Conservation (phyloP, 1,140 invertebrate species). For the Ridgeia piscesae region DNA sequence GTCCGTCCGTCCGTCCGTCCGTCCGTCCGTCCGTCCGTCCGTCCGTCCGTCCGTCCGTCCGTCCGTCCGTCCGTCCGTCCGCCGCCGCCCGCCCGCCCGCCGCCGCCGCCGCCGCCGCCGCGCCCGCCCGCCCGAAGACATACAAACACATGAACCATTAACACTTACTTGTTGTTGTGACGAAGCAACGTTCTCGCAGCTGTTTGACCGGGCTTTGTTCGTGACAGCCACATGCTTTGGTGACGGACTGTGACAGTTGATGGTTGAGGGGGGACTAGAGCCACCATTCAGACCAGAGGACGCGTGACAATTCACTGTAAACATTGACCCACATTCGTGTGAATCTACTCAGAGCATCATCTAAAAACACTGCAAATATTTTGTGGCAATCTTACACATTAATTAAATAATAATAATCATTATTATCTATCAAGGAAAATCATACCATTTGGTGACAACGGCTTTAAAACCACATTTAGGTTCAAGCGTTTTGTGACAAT, state of each 20-base stretch:
- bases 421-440: too few species aligned
- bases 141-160: constrained; percentile 27
- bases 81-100: too few species aligned
- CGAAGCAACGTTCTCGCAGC: constrained; percentile 39
- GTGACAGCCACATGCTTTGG: neutral
- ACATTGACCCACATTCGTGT: neutral
- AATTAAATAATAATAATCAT: neutral
- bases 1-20: too few species aligned
- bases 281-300: neutral
- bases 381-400: neutral
- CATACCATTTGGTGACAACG: too few species aligned
- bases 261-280: neutral
- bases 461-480: too few species aligned
- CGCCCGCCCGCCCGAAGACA: neutral
- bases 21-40: too few species aligned
- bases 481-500: too few species aligned
- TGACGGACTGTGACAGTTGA: neutral
- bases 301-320: neutral
- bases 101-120: neutral
- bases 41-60: too few species aligned
- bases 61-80: too few species aligned
- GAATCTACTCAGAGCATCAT: neutral
- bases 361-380: neutral
- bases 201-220: constrained; percentile 41
- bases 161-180: constrained; percentile 19